Evolutionary conservation across 2,888 invertebrate species (phyloP).

Genomic region (Apocheima hispidaria): DNA sequence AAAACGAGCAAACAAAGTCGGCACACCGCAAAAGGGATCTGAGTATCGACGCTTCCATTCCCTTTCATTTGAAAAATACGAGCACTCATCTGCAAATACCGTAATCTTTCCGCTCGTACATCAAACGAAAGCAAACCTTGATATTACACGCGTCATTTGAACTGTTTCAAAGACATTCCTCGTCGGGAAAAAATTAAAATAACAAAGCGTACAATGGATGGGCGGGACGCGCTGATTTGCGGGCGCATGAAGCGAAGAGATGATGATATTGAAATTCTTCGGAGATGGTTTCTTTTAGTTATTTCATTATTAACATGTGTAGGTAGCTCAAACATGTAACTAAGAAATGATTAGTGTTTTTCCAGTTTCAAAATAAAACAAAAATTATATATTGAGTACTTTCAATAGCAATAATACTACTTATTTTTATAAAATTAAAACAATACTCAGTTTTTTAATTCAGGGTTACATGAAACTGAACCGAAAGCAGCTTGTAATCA

Average conservation of each 20-base stretch:
- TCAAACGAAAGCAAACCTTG: constrained; percentile 79
- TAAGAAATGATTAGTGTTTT: no score
- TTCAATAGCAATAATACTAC: no score
- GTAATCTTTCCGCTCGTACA: constrained; percentile 73
- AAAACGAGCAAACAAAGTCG: constrained; percentile 61
- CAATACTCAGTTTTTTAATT: no score
- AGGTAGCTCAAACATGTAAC: neutral
- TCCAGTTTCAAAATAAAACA: no score
- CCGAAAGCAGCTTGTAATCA: no score
- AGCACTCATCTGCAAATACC: constrained; percentile 70
- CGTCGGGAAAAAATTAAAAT: constrained; percentile 80
- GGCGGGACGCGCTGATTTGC: constrained; percentile 62
- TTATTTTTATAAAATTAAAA: no score
- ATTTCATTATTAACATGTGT: constrained; percentile 15
- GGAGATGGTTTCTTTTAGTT: constrained; percentile 41
- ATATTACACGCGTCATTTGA: constrained; percentile 85
- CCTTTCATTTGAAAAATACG: constrained; percentile 76
- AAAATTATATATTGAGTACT: no score
- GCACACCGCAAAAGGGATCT: constrained; percentile 70
- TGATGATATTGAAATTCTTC: constrained; percentile 77
- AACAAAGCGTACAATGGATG: constrained; percentile 74
- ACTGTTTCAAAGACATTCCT: constrained; percentile 84
- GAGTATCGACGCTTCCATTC: constrained; percentile 67
- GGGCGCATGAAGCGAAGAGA: constrained; percentile 52
- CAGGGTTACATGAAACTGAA: no score